A percentile compares a stretch with the other conserved stretches of the same genome.
Evolutionary conservation across 2,113 vertebrate genomes (phyloP).

Genomic region (Elephas maximus): DNA sequence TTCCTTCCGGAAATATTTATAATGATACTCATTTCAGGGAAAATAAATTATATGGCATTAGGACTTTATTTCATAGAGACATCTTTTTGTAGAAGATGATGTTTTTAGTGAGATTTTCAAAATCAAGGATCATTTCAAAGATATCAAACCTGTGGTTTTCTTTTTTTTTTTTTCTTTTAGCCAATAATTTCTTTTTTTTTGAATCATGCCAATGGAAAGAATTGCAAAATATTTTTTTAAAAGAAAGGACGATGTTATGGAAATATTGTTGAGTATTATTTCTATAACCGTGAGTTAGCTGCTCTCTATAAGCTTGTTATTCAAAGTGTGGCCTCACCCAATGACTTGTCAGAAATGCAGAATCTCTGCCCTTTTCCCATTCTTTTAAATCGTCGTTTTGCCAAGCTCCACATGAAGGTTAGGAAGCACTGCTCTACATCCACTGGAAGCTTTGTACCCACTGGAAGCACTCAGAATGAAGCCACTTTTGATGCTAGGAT

Average conservation of each 20-base stretch:
- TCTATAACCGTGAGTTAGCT: background rate
- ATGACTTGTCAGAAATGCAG: background rate
- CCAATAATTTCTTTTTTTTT: background rate
- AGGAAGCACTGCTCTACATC: background rate
- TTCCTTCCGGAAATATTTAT: background rate
- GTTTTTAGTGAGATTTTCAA: background rate
- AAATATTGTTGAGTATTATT: background rate
- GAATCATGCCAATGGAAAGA: background rate
- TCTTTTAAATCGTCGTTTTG: background rate
- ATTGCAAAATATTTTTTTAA: conserved; percentile 37
- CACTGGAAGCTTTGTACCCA: background rate
- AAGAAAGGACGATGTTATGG: background rate
- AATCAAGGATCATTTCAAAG: background rate
- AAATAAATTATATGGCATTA: background rate
- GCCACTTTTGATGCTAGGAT: background rate
- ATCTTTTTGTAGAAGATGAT: background rate
- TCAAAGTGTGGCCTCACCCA: background rate
- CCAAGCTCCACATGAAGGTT: background rate
- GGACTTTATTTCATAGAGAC: background rate
- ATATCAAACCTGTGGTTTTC: background rate
- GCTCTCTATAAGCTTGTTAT: background rate
- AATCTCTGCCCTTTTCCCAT: background rate
- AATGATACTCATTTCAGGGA: background rate
- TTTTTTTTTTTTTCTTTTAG: background rate
- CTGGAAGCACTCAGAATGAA: background rate